These are phyloP conservation scores for Pithys albifrons DNA, from an alignment of 2,113 vertebrate species.

Conservation along the genomic window DNA sequence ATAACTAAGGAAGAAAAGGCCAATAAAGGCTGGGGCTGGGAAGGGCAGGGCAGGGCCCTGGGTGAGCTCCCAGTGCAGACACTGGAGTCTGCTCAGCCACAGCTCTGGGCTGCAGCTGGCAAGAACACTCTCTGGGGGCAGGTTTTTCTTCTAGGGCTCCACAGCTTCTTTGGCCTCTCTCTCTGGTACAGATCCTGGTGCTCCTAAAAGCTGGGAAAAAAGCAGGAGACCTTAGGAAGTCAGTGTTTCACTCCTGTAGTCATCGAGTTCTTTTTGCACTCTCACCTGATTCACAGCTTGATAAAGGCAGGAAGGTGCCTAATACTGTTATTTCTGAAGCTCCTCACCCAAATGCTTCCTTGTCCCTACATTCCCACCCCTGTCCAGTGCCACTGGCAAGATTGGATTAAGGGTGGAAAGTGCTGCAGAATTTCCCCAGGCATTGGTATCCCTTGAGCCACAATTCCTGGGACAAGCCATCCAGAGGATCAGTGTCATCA, in stretches of 20 bases:
- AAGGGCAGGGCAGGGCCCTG: neutral
- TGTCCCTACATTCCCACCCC: neutral
- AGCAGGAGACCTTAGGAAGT: neutral
- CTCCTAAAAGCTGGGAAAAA: neutral
- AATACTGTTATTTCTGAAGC: neutral
- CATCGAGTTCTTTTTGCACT: neutral
- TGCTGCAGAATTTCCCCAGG: neutral
- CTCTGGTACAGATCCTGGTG: neutral
- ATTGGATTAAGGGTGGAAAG: neutral
- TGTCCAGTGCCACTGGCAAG: neutral
- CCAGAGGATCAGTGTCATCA: neutral
- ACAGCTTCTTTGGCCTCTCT: neutral
- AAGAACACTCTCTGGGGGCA: neutral
- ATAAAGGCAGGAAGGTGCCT: neutral
- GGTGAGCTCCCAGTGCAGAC: neutral
- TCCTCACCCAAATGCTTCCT: neutral
- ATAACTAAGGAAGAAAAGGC: neutral
- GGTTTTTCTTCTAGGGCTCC: neutral
- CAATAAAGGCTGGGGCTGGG: neutral
- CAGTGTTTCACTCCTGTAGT: neutral
- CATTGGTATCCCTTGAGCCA: neutral
- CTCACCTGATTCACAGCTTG: neutral
- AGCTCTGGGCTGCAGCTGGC: neutral
- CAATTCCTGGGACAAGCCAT: neutral
- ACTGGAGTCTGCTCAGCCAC: neutral